Conservation (phyloP, 2,113 vertebrate genomes). For the Tragelaphus buxtoni region DNA sequence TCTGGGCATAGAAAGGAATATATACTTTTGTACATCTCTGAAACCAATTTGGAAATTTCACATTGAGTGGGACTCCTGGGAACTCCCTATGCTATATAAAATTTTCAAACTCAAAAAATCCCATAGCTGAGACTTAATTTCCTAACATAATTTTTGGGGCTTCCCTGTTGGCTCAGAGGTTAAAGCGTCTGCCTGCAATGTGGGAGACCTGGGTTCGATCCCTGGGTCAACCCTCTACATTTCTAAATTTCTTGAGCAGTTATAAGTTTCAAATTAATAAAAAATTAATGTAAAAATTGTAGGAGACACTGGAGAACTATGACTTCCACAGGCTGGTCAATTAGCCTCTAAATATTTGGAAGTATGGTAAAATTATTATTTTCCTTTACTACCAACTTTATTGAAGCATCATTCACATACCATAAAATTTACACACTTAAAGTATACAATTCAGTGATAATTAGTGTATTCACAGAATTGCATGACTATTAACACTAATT, state of each 20-base stretch:
- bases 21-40: background rate
- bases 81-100: background rate
- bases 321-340: background rate
- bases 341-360: background rate
- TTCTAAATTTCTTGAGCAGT: background rate
- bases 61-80: background rate
- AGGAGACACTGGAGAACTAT: background rate
- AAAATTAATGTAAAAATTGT: background rate
- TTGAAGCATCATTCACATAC: background rate
- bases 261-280: background rate
- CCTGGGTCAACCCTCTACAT: background rate
- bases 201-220: no score
- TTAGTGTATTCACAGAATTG: background rate
- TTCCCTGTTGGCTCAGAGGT: no score
- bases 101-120: background rate
- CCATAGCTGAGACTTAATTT: background rate
- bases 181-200: no score
- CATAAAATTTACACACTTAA: background rate
- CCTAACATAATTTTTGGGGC: background rate
- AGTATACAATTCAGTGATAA: background rate
- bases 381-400: background rate
- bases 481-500: background rate
- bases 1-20: background rate
- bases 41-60: constrained; percentile 10
- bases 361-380: background rate